phyloP scores from a whole-genome alignment of 2,797 vertebrate species.

The Chiroxiphia lanceolata region DNA sequence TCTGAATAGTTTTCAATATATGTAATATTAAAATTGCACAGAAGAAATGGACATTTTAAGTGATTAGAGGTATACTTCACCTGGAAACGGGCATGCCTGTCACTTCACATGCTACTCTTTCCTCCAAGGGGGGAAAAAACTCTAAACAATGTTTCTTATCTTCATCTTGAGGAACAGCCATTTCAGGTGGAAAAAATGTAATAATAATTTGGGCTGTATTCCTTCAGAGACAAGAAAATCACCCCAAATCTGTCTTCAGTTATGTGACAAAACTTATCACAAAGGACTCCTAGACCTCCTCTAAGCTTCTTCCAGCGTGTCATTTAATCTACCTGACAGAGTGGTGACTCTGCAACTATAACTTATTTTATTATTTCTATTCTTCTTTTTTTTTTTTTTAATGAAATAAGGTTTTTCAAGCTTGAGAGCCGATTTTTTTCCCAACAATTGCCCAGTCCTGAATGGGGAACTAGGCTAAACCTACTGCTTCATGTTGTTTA shows the following conservation, averaged over 20 bases:
- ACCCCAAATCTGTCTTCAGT: background rate
- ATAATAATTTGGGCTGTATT: background rate
- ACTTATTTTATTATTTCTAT: background rate
- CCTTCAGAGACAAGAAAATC: background rate
- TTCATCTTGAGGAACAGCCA: background rate
- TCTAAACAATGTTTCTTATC: background rate
- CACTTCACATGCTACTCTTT: background rate
- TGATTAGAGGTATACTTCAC: background rate
- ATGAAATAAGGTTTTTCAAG: background rate
- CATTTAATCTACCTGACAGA: background rate
- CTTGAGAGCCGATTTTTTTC: slow-evolving; percentile 31
- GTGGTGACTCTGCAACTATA: background rate
- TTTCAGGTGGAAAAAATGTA: background rate
- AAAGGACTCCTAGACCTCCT: background rate
- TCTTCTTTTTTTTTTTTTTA: background rate
- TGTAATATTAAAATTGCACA: background rate
- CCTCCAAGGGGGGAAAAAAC: background rate
- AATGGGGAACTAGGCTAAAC: slow-evolving; percentile 30
- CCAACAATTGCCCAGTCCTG: slow-evolving; percentile 17
- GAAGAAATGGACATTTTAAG: background rate
- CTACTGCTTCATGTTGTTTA: slow-evolving; percentile 61
- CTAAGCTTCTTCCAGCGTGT: background rate
- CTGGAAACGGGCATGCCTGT: background rate
- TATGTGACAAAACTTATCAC: background rate
- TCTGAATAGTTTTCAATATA: background rate